Conservation (phyloP, 2,797 vertebrate species). For the Semotilus atromaculatus region DNA sequence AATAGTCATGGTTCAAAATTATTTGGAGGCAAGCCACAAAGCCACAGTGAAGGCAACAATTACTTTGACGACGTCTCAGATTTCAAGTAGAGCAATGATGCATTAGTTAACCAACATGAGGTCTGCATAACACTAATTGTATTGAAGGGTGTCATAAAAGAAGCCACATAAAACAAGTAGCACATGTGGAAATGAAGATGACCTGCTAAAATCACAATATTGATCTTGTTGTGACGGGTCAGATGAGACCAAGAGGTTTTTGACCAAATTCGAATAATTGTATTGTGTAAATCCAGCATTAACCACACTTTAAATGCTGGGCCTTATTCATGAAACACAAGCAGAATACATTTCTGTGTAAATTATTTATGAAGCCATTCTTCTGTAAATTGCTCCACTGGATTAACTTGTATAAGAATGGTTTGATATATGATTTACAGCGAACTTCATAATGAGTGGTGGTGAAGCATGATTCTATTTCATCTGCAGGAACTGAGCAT, state of each 20-base stretch:
- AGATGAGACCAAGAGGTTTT: not conserved
- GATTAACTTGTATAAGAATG: not conserved
- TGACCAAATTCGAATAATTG: not conserved
- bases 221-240: not conserved
- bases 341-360: not conserved
- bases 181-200: not conserved
- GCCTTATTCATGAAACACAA: not conserved
- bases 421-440: not conserved
- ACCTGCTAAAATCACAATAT: not conserved
- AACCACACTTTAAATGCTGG: not conserved
- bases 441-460: not conserved
- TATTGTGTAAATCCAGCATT: not conserved
- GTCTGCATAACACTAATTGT: not conserved
- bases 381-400: not conserved
- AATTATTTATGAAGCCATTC: not conserved
- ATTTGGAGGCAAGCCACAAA: not conserved
- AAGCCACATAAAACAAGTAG: not conserved
- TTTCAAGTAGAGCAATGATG: not conserved
- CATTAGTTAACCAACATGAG: not conserved
- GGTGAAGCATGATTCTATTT: not conserved
- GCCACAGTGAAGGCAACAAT: not conserved
- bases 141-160: not conserved
- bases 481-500: not conserved
- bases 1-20: not conserved
- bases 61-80: not conserved